phyloP scores from a whole-genome alignment of 2,113 vertebrate species.

The Anguilla japonica region DNA sequence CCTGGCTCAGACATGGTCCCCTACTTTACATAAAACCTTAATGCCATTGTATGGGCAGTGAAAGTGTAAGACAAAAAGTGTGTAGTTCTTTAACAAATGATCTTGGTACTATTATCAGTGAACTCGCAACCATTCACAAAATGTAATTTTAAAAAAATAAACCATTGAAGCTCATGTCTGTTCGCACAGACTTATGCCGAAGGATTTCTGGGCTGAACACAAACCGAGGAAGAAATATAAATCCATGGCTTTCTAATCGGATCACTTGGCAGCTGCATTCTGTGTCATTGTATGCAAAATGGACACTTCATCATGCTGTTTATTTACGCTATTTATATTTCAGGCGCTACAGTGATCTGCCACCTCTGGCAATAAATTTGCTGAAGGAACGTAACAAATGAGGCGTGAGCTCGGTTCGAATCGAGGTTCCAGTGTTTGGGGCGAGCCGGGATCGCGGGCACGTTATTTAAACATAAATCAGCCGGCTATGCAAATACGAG shows the following conservation, averaged over 20 bases:
- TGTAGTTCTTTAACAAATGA: not conserved
- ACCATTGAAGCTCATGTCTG: not conserved
- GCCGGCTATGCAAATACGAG: constrained; percentile 30
- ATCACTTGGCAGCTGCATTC: not conserved
- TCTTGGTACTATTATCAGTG: not conserved
- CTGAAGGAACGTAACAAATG: not conserved
- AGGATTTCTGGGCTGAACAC: not conserved
- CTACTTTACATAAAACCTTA: not conserved
- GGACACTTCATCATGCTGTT: not conserved
- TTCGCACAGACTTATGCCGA: not conserved
- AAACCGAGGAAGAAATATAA: not conserved
- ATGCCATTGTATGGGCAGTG: not conserved
- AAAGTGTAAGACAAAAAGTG: not conserved
- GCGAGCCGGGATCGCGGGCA: not conserved
- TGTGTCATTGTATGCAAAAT: not conserved
- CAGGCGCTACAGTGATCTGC: not conserved
- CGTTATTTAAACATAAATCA: constrained; percentile 40
- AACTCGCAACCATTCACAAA: not conserved
- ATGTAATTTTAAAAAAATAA: not conserved
- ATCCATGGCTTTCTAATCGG: not conserved
- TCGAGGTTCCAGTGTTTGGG: not conserved
- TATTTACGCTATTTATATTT: not conserved
- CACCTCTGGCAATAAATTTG: not conserved
- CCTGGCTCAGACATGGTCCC: not conserved
- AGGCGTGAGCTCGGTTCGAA: not conserved